Evolutionary conservation across 2,888 invertebrate genomes (phyloP), one percentile per base, ranked within the genome.

Genomic region (Ferdinandea cuprea): DNA sequence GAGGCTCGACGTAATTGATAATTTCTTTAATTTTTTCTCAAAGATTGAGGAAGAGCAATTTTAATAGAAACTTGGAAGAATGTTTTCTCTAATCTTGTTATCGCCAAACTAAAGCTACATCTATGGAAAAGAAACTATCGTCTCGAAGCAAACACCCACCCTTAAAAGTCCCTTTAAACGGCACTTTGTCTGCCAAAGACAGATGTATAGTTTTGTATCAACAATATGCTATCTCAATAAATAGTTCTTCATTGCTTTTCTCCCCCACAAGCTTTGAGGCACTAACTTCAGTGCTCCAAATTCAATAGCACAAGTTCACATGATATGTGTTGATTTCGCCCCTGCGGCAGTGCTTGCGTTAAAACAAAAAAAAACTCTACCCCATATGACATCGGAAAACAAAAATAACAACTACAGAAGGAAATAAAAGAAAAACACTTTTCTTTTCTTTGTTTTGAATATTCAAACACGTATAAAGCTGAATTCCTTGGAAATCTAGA

Each of bases 401-500:
- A 11, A 8, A 63, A 25, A 35, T 7, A 37, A 17, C 44, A 3
- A 17, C 44, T 3, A 32, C 1, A 32, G 2, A 21, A 32, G n/a
- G 32, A 54, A 6, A 17, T 58, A 48, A 28, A 17, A n/a, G 21
- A 37, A 58, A 56, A 46, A 42, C 50, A 76, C 50, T 48, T 25
- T 61, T 52, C 58, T 42, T 54, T 19, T 40, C 37, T 30, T 61
- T 54, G 54, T 69, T 76, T 59, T 69, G 61, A 61, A 61, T 69
- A 59, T 61, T 76, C 42, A 76, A 37, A 48, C 37, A 32, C 50
- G 66, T 6, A n/a, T n/a, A 40, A 73, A 21, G 28, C 25, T 9
- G 6, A 72, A 46, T 76, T 69, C 69, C 50, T 13, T 5, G 44
- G 69, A 69, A n/a, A 76, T n/a, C 59, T 17, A 28, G 7, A 44